Base-by-base conservation (phyloP, 2,888 invertebrate species). In the Steinernema carpocapsae region DNA sequence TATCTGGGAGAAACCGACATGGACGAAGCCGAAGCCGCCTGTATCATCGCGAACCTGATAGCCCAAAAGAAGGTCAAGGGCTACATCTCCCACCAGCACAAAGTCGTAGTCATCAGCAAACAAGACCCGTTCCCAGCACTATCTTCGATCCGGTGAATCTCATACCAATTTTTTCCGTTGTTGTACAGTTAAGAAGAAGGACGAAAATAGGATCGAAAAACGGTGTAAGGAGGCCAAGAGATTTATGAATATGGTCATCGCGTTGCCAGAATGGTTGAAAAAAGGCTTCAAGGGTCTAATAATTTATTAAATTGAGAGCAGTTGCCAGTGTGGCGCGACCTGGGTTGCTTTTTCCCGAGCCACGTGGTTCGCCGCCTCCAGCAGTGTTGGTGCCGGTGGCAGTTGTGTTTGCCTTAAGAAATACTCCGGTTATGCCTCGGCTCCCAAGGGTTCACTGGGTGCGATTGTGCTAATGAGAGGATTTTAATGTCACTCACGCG, bases 91-190 rank as follows among this genome's bases (percentile, higher is more conserved):
- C 93, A 95, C 89, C 94, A 94, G 84, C 97, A 99, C 89, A 93
- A 95, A 88, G 97, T 96, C 89, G 91, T 99, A 74, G 97, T 99
- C 70, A 93, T 99, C 64, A 96, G 96, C 85, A 99, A 99, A 88
- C 93, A 94, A 88, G 95, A 94, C 90, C 94, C 97, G 0, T 99
- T 99, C 88, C 97, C 97, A n/a, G 82, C 88, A 1, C 83, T 91
- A 24, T 82, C 87, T 14, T n/a, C 22, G 2, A 14, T 2, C 72
- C 72, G 29, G 72, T 76, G 45, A 64, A 32, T 43, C 26, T 19
- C 6, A 12, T n/a, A 22, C n/a, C 42, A n/a, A 71, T 72, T 72
- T 6, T 72, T 72, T 45, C 24, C 71, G 64, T 64, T 56, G n/a
- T 43, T 64, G 64, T 64, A 64, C 64, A 64, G 56, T 19, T 56